phyloP scores from a whole-genome alignment of 2,113 vertebrate species.

The Tursiops truncatus region DNA sequence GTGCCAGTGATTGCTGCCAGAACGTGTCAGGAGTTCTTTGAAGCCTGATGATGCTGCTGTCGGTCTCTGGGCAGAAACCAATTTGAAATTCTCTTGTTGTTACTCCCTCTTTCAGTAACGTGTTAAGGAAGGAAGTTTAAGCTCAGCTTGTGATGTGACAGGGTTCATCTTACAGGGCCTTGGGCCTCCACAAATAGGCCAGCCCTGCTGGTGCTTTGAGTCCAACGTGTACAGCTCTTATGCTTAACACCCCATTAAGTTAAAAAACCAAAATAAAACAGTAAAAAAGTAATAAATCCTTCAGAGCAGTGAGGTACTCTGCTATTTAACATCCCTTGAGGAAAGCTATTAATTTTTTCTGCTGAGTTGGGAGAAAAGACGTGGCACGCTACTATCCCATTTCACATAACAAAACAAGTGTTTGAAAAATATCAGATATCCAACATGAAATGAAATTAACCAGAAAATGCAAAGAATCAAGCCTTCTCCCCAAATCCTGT shows the following conservation, averaged over 20 bases:
- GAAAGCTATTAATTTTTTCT: slow-evolving; percentile 39
- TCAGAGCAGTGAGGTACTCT: not conserved
- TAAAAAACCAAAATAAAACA: not conserved
- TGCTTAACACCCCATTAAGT: not conserved
- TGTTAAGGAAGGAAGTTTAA: not conserved
- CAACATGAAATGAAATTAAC: slow-evolving; percentile 55
- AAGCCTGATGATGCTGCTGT: not conserved
- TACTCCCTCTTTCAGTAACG: not conserved
- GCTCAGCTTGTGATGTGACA: not conserved
- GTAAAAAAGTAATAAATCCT: slow-evolving; percentile 9
- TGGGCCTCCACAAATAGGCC: slow-evolving; percentile 1
- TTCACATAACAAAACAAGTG: slow-evolving; percentile 54
- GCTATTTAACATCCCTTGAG: not conserved
- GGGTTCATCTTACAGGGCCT: slow-evolving; percentile 29
- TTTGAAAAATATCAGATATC: slow-evolving; percentile 20
- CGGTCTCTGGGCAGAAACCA: not conserved
- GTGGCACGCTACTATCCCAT: slow-evolving; percentile 8
- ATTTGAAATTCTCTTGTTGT: not conserved
- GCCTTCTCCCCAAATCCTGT: not conserved
- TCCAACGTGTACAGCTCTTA: not conserved
- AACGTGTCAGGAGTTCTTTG: not conserved
- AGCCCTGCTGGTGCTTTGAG: not conserved
- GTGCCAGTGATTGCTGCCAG: not conserved
- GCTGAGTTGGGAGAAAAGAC: slow-evolving; percentile 37
- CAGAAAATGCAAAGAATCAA: slow-evolving; percentile 28